Base-by-base conservation (phyloP, 1,140 invertebrate species). In the Colletes latitarsis region DNA sequence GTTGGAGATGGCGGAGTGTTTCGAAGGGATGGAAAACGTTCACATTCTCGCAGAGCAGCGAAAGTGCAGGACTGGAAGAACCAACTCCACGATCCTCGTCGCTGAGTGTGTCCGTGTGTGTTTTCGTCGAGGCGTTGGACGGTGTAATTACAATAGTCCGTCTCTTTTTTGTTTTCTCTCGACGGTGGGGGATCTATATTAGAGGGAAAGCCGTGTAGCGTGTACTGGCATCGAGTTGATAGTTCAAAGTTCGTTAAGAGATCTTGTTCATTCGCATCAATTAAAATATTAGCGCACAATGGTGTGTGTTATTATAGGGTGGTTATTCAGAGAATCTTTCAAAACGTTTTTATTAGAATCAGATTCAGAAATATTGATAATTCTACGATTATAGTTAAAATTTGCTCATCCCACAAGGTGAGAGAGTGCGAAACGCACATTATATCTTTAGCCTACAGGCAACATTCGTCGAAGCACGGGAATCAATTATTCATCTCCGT, bases 131-230 rank as follows among this genome's bases (percentile, higher is more conserved):
- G 15, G 49, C 41, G 52, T 14, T 15, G 46, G 30, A 57, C 68
- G 41, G 58, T 63, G 68, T 78, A 78, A 78, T 78, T 78, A 78
- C 67, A 30, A 78, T 63, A 30, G 58, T 72, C 46, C 9, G n/a
- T 14, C 58, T 53, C 76, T 78, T 70, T 77, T 78, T 70, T 77
- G 75, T 77, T 71, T 77, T 62, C 57, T 15, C 0, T 9, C n/a
- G 30, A 30, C 30, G 30, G 58, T n/a, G 10, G 68, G 5, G 41
- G 30, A 46, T 71, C 57, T 71, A 19, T 71, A 71, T 71, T 77
- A 77, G 57, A 77, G 68, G 76, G 76, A n/a, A 12, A 52, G 49
- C 53, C 39, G n/a, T 30, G 30, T 30, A 30, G 30, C 39, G 62
- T 53, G 73, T 19, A 67, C 49, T 43, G 66, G n/a, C 58, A 68